A percentile compares a stretch with the other conserved stretches of the same genome.
phyloP scores from a whole-genome alignment of 2,113 vertebrate genomes.

The Amia ocellicauda region DNA sequence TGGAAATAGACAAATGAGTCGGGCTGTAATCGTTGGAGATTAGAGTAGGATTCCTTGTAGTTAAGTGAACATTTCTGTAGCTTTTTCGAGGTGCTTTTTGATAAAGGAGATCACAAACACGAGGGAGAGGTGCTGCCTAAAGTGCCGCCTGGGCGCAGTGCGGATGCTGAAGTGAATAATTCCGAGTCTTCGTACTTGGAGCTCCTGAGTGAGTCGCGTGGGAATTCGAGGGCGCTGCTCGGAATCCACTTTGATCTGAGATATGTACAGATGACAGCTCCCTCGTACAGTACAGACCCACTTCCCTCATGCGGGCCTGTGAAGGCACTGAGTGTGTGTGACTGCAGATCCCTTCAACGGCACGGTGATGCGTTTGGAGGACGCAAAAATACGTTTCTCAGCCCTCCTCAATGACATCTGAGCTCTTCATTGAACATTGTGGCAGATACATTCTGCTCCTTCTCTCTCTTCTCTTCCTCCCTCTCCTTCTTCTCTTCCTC shows the following conservation, averaged over 20 bases:
- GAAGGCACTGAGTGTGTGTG: slow-evolving; percentile 1
- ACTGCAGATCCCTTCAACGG: no score
- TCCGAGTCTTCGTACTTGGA: neutral
- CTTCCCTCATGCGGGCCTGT: neutral
- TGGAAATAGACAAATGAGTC: neutral
- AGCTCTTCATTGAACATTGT: slow-evolving; percentile 11
- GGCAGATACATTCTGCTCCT: neutral
- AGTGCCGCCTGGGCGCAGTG: neutral
- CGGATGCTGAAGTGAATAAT: neutral
- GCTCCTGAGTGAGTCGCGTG: slow-evolving; percentile 25
- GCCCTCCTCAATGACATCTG: slow-evolving; percentile 13
- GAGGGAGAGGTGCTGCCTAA: no score
- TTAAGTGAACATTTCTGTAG: no score
- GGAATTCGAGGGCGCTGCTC: slow-evolving; percentile 11
- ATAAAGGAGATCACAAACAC: no score
- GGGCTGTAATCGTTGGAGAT: neutral
- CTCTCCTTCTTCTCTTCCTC: neutral
- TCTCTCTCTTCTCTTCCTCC: slow-evolving; percentile 36
- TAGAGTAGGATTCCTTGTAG: neutral
- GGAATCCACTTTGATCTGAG: slow-evolving; percentile 33
- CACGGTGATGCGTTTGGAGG: no score
- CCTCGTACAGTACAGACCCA: slow-evolving; percentile 8
- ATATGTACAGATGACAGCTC: slow-evolving; percentile 24
- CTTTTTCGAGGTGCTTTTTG: no score
- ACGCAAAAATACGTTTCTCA: slow-evolving; percentile 14